Evolutionary conservation across 2,888 invertebrate species (phyloP).

Genomic region (Agrilus cyanescens): DNA sequence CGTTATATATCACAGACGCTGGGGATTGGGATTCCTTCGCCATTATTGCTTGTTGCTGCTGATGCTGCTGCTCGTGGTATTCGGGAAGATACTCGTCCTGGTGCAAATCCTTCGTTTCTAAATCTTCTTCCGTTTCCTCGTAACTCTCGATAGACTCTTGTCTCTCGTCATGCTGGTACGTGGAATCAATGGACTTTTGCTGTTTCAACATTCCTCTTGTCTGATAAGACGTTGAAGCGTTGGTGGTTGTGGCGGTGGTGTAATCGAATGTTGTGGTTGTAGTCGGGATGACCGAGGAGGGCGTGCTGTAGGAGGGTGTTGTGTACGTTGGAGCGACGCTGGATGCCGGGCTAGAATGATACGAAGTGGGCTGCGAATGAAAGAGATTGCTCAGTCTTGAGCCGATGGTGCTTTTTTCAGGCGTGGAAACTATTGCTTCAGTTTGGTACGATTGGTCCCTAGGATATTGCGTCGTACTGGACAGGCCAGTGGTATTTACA

Average conservation of each 20-base stretch:
- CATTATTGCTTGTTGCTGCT: too few species aligned
- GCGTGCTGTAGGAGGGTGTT: constrained; percentile 18
- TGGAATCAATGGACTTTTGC: constrained; percentile 36
- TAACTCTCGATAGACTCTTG: constrained; percentile 41
- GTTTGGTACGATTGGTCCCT: constrained; percentile 27
- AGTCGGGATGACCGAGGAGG: too few species aligned
- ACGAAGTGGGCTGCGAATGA: too few species aligned
- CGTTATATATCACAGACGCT: constrained; percentile 36
- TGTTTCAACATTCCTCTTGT: constrained; percentile 34
- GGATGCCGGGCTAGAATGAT: too few species aligned
- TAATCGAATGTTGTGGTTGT: too few species aligned
- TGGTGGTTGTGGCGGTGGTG: constrained; percentile 7
- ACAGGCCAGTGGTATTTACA: constrained; percentile 20
- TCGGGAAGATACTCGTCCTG: too few species aligned
- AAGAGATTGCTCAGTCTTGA: too few species aligned
- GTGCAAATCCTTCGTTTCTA: background rate
- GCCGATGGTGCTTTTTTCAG: constrained; percentile 5
- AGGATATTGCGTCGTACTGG: constrained; percentile 24
- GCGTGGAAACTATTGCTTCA: constrained; percentile 26
- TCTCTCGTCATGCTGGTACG: constrained; percentile 15
- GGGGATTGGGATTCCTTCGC: constrained; percentile 24
- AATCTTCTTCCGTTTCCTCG: constrained; percentile 32
- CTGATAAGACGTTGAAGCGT: constrained; percentile 8
- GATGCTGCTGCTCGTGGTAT: too few species aligned
- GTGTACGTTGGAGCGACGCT: too few species aligned